Percentiles rank a stretch among this genome's conserved stretches.
These are phyloP conservation scores for Motacilla alba DNA, from an alignment of 2,113 vertebrate genomes.

Conservation along the genomic window DNA sequence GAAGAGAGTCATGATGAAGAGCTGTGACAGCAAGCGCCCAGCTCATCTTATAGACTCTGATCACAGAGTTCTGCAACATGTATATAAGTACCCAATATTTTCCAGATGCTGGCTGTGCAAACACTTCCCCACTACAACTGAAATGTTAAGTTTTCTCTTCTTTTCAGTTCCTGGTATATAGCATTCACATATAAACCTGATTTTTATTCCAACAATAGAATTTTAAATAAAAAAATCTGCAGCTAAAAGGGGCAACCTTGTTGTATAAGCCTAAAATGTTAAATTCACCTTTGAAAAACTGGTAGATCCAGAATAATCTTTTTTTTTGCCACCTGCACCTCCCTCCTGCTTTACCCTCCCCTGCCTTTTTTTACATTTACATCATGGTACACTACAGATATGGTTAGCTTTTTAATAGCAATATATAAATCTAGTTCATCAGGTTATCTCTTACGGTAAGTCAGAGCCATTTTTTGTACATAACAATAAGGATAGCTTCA, in stretches of 20 bases:
- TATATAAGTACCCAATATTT: not conserved
- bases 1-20: not conserved
- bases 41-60: not conserved
- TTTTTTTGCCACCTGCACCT: not conserved
- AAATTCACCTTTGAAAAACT: not conserved
- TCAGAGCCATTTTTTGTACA: not conserved
- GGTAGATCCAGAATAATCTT: not conserved
- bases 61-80: not conserved
- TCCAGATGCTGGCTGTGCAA: not conserved
- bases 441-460: not conserved
- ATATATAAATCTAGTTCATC: not conserved
- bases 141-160: not conserved
- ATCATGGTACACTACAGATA: not conserved
- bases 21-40: not conserved
- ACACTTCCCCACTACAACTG: not conserved
- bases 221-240: not conserved
- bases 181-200: accelerated
- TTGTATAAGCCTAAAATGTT: not conserved
- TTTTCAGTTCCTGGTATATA: not conserved
- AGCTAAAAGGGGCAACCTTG: not conserved
- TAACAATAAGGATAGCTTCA: not conserved
- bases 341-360: no score
- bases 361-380: not conserved
- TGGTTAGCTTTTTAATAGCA: not conserved
- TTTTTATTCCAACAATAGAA: not conserved